Conservation (phyloP, 2,888 invertebrate genomes). For the Eustalomyia histrio region DNA sequence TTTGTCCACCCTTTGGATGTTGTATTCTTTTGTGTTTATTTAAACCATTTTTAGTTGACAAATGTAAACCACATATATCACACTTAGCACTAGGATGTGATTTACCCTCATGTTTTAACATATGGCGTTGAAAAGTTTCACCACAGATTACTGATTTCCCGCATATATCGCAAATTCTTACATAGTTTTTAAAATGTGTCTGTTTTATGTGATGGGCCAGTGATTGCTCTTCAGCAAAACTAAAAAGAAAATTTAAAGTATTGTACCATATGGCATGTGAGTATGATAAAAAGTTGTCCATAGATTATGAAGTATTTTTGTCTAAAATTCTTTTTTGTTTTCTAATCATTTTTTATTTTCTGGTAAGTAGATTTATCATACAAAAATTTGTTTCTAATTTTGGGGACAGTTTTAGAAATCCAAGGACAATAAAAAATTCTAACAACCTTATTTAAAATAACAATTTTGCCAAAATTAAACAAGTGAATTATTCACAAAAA, state of each 20-base stretch:
- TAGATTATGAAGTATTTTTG: too few relatives aligned
- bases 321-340: too few relatives aligned
- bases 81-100: constrained; percentile 73
- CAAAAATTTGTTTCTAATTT: too few relatives aligned
- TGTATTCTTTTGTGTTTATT: constrained; percentile 73
- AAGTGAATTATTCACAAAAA: too few relatives aligned
- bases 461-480: too few relatives aligned
- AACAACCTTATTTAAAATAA: too few relatives aligned
- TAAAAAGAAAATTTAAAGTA: background rate
- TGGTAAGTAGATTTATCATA: too few relatives aligned
- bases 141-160: constrained; percentile 74
- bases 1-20: constrained; percentile 73
- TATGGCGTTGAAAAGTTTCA: constrained; percentile 73
- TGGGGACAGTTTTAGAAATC: too few relatives aligned
- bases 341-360: too few relatives aligned
- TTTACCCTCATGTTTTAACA: constrained; percentile 74
- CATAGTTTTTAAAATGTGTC: constrained; percentile 72
- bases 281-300: too few relatives aligned
- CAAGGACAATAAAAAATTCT: too few relatives aligned
- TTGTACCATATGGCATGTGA: too few relatives aligned
- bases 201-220: constrained; percentile 22
- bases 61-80: constrained; percentile 72
- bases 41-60: constrained; percentile 69
- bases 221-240: constrained; percentile 70
- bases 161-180: constrained; percentile 76